phyloP scores from a whole-genome alignment of 2,888 invertebrate species.

The Criorhina ranunculi region DNA sequence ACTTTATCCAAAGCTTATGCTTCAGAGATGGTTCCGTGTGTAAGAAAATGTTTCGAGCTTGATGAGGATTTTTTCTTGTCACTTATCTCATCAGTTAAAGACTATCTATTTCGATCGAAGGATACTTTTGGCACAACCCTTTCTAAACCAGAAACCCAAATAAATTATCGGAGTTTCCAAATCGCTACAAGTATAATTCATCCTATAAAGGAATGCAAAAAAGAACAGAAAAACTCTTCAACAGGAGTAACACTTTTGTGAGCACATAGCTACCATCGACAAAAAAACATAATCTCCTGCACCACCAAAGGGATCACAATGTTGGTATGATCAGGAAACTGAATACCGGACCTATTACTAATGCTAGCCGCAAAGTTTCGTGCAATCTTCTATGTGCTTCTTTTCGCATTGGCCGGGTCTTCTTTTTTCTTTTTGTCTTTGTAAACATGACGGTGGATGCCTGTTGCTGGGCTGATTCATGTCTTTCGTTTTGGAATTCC shows the following conservation, averaged over 20 bases:
- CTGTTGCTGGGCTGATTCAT: constrained; percentile 59
- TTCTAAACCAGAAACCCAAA: too few species aligned
- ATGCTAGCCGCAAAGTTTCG: constrained; percentile 52
- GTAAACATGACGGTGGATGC: constrained; percentile 28
- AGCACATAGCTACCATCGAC: constrained; percentile 8
- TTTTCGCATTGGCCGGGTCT: constrained; percentile 43
- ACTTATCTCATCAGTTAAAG: too few species aligned
- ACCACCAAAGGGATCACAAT: constrained; percentile 20
- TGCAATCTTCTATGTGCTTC: constrained; percentile 35
- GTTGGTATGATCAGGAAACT: constrained; percentile 38
- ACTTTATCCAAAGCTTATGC: too few species aligned
- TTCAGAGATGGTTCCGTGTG: too few species aligned
- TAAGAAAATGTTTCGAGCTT: too few species aligned
- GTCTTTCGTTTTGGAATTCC: constrained; percentile 50
- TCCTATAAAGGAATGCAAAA: constrained; percentile 1
- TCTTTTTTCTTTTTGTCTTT: constrained; percentile 16
- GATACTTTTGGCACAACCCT: too few species aligned
- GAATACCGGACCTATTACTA: constrained; percentile 67
- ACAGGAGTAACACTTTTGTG: constrained; percentile 23
- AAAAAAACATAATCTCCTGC: constrained; percentile 12
- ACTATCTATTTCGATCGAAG: too few species aligned
- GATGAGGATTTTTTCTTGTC: too few species aligned
- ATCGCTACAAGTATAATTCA: neutral
- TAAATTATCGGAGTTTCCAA: neutral
- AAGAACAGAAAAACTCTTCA: neutral